A percentile compares a stretch with the other conserved stretches of the same genome.
Conservation (phyloP, 2,888 invertebrate genomes). For the Thelaira solivaga region DNA sequence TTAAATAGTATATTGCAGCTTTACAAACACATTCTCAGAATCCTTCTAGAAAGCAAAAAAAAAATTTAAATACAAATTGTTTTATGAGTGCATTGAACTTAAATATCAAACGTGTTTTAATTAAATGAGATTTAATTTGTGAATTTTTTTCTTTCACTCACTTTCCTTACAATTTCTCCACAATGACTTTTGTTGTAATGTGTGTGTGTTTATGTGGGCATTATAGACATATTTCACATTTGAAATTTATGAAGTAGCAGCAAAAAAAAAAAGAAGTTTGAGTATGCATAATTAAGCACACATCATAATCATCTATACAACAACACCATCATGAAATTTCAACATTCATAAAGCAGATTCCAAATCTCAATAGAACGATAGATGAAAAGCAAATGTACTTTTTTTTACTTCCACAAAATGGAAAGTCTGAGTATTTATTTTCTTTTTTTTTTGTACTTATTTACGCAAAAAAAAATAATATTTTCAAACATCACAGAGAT, state of each 20-base stretch:
- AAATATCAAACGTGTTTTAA: slow-evolving; percentile 30
- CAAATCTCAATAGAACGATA: slow-evolving; percentile 38
- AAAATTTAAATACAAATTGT: neutral
- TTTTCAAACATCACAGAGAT: slow-evolving; percentile 15
- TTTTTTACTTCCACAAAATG: slow-evolving; percentile 10
- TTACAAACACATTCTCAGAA: too few relatives aligned
- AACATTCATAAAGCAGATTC: slow-evolving; percentile 42
- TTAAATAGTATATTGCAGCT: too few relatives aligned
- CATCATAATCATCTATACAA: slow-evolving; percentile 24
- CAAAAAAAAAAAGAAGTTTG: neutral
- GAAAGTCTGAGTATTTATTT: slow-evolving; percentile 26
- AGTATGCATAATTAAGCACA: slow-evolving; percentile 56
- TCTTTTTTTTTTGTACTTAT: slow-evolving; percentile 10
- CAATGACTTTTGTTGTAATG: neutral
- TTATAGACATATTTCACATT: slow-evolving; percentile 25
- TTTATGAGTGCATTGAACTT: slow-evolving; percentile 51
- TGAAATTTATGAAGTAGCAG: slow-evolving; percentile 11
- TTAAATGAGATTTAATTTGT: slow-evolving; percentile 26
- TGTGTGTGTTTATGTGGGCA: slow-evolving; percentile 2
- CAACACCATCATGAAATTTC: slow-evolving; percentile 11
- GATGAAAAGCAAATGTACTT: slow-evolving; percentile 5
- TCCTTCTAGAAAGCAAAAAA: too few relatives aligned
- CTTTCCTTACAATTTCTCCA: neutral
- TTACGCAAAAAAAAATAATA: slow-evolving; percentile 26
- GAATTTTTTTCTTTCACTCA: slow-evolving; percentile 6